Base-by-base conservation (phyloP, 2,113 vertebrate species). In the Leptocoma aspasia region DNA sequence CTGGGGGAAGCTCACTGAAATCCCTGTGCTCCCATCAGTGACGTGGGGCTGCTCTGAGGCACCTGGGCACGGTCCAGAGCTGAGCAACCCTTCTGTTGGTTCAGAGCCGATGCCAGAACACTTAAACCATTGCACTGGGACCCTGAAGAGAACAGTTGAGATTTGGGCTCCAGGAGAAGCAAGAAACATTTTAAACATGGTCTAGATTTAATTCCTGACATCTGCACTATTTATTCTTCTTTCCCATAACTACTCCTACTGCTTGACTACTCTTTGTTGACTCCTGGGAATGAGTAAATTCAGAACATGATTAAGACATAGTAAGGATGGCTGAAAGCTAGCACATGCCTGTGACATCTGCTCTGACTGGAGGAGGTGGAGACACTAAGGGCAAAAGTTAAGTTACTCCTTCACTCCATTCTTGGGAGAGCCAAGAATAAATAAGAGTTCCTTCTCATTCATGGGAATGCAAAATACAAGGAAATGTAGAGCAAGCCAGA, bases 161-260 rank as follows among this genome's bases (percentile, higher is more conserved):
- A 64, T 83, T 30, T 93, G 65, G 45, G 44, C 27, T 79, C 47
- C 88, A 72, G 28, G 52, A 82, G 59, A 85, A 22, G 45, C 42
- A 45, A 72, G 27, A 53, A 5, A 39, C 19, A 41, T 73, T 85
- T 94, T n/a, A 82, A 91, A 83, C 41, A 50, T 37, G 59, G 57
- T 52, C 35, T 72, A 73, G 24, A 37, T 81, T 86, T 94, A 84
- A 69, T 84, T 92, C 47, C 59, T 81, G 47, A 92, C 90, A 94
- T 96, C 86, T 93, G 87, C 41, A 49, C 16, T 90, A 50, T 76
- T 95, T 80, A 72, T 91, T 92, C 92, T 73, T 94, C 65, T 94
- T 90, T 93, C 90, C 75, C 87, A 88, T 85, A 95, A 90, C 59
- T 86, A 47, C 30, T 94, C 31, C 71, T 88, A 47, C 90, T 81